Evolutionary conservation across 2,797 vertebrate genomes (phyloP).

Genomic region (Anableps anableps): DNA sequence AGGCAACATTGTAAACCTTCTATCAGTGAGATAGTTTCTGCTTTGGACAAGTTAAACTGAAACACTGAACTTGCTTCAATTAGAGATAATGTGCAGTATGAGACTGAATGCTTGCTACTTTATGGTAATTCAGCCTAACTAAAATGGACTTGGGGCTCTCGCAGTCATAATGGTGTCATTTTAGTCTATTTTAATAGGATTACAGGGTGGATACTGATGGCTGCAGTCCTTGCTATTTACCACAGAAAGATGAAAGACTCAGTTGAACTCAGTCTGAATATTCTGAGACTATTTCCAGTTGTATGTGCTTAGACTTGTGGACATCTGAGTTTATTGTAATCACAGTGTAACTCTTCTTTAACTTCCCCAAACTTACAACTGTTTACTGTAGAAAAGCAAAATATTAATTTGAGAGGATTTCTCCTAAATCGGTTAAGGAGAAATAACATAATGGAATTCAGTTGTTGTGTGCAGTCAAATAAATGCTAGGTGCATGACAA

Average conservation of each 20-base stretch:
- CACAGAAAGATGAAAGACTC: slow-evolving; percentile 41
- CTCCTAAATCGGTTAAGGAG: slow-evolving; percentile 7
- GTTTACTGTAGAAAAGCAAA: neutral
- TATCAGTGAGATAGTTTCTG: slow-evolving; percentile 53
- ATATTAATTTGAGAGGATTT: neutral
- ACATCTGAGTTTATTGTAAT: neutral
- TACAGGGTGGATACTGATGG: slow-evolving; percentile 53
- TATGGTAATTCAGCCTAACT: slow-evolving; percentile 69
- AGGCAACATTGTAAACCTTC: slow-evolving; percentile 45
- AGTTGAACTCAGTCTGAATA: slow-evolving; percentile 26
- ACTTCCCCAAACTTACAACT: neutral
- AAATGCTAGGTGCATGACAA: slow-evolving; percentile 25
- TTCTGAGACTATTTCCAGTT: neutral
- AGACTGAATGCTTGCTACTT: slow-evolving; percentile 68
- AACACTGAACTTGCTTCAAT: slow-evolving; percentile 73
- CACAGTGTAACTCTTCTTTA: neutral
- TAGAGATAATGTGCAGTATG: slow-evolving; percentile 74
- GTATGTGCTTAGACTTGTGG: neutral
- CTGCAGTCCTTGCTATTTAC: slow-evolving; percentile 64
- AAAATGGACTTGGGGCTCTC: slow-evolving; percentile 67
- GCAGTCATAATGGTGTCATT: slow-evolving; percentile 69
- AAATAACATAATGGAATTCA: slow-evolving; percentile 23
- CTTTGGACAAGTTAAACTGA: slow-evolving; percentile 49
- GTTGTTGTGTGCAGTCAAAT: slow-evolving; percentile 27
- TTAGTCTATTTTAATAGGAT: slow-evolving; percentile 74